Conservation (phyloP, 2,113 vertebrate genomes). For the Hiodon alosoides region DNA sequence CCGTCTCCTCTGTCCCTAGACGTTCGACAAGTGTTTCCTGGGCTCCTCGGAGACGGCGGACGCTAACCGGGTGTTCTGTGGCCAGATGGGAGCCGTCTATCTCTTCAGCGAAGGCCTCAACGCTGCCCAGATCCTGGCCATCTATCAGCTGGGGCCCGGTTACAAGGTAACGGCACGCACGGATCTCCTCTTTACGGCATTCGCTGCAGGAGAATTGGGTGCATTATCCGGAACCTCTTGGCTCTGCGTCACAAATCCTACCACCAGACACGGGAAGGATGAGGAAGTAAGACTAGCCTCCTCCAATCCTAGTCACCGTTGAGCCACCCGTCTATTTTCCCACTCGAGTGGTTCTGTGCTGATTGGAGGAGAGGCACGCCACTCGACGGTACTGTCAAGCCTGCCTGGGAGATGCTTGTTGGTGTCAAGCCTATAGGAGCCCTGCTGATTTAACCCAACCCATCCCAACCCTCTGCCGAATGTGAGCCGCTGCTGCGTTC, state of each 20-base stretch:
- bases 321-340: too few species aligned
- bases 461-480: too few species aligned
- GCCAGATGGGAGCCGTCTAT: constrained; percentile 95
- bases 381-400: too few species aligned
- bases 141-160: constrained; percentile 91
- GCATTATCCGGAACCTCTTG: neutral
- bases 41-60: constrained; percentile 96
- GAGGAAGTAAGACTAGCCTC: too few species aligned
- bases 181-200: neutral
- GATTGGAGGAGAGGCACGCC: too few species aligned
- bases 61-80: constrained; percentile 90
- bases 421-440: too few species aligned
- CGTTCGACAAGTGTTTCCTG: constrained; percentile 98
- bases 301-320: too few species aligned
- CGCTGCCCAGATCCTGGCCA: constrained; percentile 92
- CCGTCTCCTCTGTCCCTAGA: constrained; percentile 61
- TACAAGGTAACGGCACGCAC: constrained; percentile 76
- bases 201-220: neutral
- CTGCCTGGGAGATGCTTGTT: too few species aligned
- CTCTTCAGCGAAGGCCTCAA: constrained; percentile 92
- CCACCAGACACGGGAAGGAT: too few species aligned
- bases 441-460: too few species aligned
- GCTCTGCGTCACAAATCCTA: too few species aligned
- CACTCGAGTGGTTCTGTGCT: too few species aligned
- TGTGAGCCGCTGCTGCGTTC: neutral